These are phyloP conservation scores for Frankliniella intonsa DNA, from an alignment of 2,888 invertebrate species.

Conservation along the genomic window DNA sequence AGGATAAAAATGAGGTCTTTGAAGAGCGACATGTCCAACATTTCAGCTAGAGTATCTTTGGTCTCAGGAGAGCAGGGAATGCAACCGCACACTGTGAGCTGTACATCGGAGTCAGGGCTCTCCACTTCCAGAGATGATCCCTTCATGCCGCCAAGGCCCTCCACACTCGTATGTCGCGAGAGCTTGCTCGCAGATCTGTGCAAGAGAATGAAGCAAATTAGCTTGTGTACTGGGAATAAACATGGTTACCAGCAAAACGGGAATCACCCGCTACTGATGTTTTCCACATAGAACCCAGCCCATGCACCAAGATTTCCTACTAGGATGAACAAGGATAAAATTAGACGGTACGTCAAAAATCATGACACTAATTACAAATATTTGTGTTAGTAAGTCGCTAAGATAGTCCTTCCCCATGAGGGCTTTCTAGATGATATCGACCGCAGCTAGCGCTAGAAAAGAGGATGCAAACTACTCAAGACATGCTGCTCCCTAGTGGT, in stretches of 20 bases:
- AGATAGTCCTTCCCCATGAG: no score
- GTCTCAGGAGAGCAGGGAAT: conserved; percentile 65
- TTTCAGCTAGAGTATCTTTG: conserved; percentile 65
- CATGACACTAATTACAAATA: no score
- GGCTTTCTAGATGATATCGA: no score
- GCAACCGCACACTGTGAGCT: conserved; percentile 42
- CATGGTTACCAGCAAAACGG: no score
- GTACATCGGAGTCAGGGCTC: conserved; percentile 36
- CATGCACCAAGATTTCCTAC: background rate
- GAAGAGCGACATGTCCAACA: conserved; percentile 82
- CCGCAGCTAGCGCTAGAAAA: no score
- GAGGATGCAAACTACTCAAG: no score
- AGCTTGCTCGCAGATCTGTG: background rate
- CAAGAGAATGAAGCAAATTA: no score
- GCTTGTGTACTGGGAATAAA: no score
- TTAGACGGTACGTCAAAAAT: no score
- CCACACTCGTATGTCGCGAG: background rate
- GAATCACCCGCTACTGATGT: no score
- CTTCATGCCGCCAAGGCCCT: background rate
- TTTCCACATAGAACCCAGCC: background rate
- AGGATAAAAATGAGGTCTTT: conserved; percentile 81
- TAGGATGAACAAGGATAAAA: background rate
- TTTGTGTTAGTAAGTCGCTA: no score
- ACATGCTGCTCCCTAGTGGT: no score
- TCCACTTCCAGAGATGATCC: background rate